Evolutionary conservation across 1,140 invertebrate species (phyloP), one percentile per base, ranked within the genome.

Genomic region (Atta cephalotes): DNA sequence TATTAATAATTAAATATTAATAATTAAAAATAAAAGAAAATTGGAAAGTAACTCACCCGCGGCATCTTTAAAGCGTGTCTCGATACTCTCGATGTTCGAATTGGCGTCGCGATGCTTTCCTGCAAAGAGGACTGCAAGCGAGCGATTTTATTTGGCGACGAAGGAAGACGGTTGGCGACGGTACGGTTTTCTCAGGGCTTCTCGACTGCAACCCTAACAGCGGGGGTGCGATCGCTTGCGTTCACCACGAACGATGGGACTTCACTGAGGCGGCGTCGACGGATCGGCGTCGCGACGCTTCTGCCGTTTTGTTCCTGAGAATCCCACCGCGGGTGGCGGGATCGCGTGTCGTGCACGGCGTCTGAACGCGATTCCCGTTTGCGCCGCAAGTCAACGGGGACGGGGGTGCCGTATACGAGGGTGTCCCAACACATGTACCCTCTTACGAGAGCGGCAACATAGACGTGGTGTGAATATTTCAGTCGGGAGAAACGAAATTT

Each of bases 221-320:
- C 62, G 85, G 65, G 68, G 88, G 58, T 84, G 56, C 65, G 79
- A 39, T 71, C 60, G 84, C 80, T 76, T 92, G 90, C 76, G 92
- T 90, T 92, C 91, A 66, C 87, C 78, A 85, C 91, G 89, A 88
- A 88, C 87, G 92, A 68, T 86, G 90, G 90, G 92, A 90, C 92
- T 93, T 91, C 86, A 94, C 94, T 93, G 89, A 92, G 87, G 25
- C 77, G 53, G 49, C 81, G 81, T 31, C 87, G 80, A 74, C 18
- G 71, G n/a, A 68, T 88, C 86, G 85, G 71, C 85, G 81, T 91
- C 84, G 81, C 86, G 89, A 89, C 90, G 88, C 82, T 90, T 79
- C 87, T 87, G 82, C 87, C 88, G 82, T 86, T 88, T 58, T 60
- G 53, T 79, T 62, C 74, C 53, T 78, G 45, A 39, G 28, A 58